Evolutionary conservation across 2,888 invertebrate genomes (phyloP), one percentile per base, ranked within the genome.

Genomic region (Tipula lateralis): DNA sequence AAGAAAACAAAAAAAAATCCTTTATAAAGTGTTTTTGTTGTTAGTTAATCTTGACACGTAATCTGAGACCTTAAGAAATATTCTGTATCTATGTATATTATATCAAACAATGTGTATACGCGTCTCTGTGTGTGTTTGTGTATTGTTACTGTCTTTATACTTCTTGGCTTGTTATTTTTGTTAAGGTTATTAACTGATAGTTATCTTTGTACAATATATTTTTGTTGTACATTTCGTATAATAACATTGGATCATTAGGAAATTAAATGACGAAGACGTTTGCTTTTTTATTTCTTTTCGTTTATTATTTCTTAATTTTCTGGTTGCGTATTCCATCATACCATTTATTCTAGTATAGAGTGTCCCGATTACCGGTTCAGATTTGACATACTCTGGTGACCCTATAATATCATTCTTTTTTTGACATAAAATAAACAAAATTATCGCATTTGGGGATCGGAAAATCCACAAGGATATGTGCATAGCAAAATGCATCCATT

Each of bases 31-130:
- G 7, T 66, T 66, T 66, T 19, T 19, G 4, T 50, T 50, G 16
- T 66, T 66, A 66, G 66, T 66, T 66, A 66, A 66, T 66, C 66
- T 66, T 66, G 66, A 66, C 66, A 66, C 66, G 66, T 66, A 66
- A 66, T 66, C 66, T 66, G 66, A 66, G 66, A 66, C 66, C 66
- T 24, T 66, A 66, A 66, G 66, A 66, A 66, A 66, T 24, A 24
- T 66, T 16, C 19, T 66, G 66, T 19, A n/a, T 66, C 66, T 66
- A n/a, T n/a, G n/a, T n/a, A n/a, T n/a, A n/a, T 66, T 9, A 66
- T 66, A 66, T 66, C 66, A 66, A 66, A 66, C 66, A 66, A n/a
- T 36, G 32, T 32, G 6, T 32, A 2, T 32, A 32, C 3, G 32
- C 32, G 32, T 4, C 6, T 32, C 3, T 44, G 6, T 44, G 16